Conservation (phyloP, 2,113 vertebrate species). For the Muscicapa adusta region DNA sequence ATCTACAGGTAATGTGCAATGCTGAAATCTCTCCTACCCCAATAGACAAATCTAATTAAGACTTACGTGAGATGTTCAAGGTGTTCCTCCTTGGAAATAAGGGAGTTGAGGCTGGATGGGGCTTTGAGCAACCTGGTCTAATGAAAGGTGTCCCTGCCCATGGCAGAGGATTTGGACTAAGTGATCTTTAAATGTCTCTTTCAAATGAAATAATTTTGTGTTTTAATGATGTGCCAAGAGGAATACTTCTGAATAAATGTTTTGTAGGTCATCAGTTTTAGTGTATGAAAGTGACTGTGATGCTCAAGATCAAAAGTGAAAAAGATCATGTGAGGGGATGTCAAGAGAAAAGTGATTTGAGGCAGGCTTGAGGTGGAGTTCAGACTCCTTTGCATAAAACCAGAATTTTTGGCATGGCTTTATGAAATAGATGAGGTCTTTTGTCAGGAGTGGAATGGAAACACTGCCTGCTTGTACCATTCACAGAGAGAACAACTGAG, state of each 20-base stretch:
- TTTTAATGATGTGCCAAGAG: neutral
- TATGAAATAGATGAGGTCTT: neutral
- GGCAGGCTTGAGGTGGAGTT: neutral
- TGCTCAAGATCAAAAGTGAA: neutral
- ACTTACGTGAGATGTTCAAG: neutral
- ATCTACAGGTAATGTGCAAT: neutral
- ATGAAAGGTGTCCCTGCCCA: neutral
- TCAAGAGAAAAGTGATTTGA: neutral
- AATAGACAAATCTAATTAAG: neutral
- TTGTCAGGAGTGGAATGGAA: neutral
- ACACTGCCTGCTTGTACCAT: neutral
- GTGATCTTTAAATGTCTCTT: neutral
- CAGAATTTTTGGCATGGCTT: neutral
- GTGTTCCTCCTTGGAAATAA: neutral
- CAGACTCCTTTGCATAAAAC: neutral
- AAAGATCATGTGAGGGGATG: neutral
- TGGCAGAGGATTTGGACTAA: neutral
- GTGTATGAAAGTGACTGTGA: neutral
- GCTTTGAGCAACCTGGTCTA: neutral
- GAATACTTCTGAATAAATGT: neutral
- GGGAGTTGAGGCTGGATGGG: neutral
- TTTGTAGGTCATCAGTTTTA: neutral
- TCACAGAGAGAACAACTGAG: neutral
- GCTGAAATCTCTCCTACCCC: neutral
- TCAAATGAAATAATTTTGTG: neutral